Base-by-base conservation (phyloP, 2,113 vertebrate genomes). In the Nycticorax nycticorax region DNA sequence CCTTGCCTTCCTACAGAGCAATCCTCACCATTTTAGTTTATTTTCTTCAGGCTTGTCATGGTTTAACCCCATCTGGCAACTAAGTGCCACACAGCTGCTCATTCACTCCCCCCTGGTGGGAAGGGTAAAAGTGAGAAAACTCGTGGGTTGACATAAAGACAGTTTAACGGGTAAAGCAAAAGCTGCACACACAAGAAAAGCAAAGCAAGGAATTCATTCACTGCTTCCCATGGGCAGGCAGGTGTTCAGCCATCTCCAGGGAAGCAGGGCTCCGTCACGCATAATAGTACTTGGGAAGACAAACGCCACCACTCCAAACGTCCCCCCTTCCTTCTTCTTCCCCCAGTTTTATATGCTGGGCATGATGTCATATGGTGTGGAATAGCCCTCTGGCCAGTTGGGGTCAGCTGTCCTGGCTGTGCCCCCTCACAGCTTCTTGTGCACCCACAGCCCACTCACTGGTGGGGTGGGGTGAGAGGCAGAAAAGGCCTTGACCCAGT, bases 151-250 rank as follows among this genome's bases (percentile, higher is more conserved):
- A 30, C 12, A 15, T 19, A 56, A 56, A 67, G 20, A 35, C 18
- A 67, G 33, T 35, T 56, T 47, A 67, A 30, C 3, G 45, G 4
- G 33, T 5, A 56, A 81, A 81, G 50, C 24, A 67, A 56, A 67
- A 80, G 20, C 14, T 3, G 0, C 0, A 3, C 5, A 3, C 5
- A 1, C 33, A 67, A 81, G 39, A 11, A 67, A 67, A 67, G 39
- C 39, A 45, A 63, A 32, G 9, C 14, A 47, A 41, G 30, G 30
- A 41, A 53, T n/a, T 53, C 17, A 53, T 47, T 45, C 50, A 14
- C 63, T 20, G 2, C 15, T 56, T 33, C 50, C 50, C 20, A 23
- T 28, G 1, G 3, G 39, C 50, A 67, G 32, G 24, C 63, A 67
- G 77, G 20, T 30, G 62, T 28, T 18, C 37, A 67, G 30, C 63